Percentiles rank a stretch among this genome's conserved stretches.
phyloP scores from a whole-genome alignment of 2,113 vertebrate species.

The Pongo pygmaeus region DNA sequence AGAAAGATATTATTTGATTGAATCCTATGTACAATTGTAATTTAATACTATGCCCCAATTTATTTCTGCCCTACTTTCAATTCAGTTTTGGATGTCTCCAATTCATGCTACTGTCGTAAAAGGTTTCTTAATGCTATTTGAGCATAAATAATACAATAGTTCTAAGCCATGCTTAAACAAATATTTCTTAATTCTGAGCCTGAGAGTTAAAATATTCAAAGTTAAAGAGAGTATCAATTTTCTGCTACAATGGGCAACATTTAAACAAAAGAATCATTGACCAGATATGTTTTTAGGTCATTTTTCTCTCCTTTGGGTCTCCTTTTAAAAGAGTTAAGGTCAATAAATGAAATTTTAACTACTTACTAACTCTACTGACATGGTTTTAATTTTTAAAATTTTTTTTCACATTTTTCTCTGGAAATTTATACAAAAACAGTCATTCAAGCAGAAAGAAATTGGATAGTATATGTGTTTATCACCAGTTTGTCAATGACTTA shows the following conservation, averaged over 20 bases:
- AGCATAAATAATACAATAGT: conserved; percentile 20
- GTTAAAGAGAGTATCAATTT: not conserved
- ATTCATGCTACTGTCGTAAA: not conserved
- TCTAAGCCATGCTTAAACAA: not conserved
- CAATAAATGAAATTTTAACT: not conserved
- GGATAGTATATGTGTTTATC: not conserved
- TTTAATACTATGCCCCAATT: not conserved
- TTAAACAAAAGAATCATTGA: not conserved
- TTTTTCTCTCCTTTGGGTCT: not conserved
- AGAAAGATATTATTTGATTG: not conserved
- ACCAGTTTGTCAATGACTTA: not conserved
- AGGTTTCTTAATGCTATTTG: not conserved
- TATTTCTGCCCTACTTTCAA: not conserved
- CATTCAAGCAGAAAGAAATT: not conserved
- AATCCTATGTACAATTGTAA: not conserved
- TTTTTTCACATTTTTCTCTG: not conserved
- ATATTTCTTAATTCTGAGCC: not conserved
- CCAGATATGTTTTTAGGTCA: not conserved
- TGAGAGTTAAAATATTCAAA: not conserved
- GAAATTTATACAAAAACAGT: not conserved
- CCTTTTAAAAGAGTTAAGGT: not conserved
- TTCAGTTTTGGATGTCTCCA: not conserved
- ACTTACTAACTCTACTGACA: not conserved
- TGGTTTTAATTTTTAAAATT: no score
- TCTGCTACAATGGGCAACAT: not conserved